Percentiles rank a stretch among this genome's conserved stretches.
These are phyloP conservation scores for Epicauta chinensis DNA, from an alignment of 1,140 invertebrate genomes.

Conservation along the genomic window DNA sequence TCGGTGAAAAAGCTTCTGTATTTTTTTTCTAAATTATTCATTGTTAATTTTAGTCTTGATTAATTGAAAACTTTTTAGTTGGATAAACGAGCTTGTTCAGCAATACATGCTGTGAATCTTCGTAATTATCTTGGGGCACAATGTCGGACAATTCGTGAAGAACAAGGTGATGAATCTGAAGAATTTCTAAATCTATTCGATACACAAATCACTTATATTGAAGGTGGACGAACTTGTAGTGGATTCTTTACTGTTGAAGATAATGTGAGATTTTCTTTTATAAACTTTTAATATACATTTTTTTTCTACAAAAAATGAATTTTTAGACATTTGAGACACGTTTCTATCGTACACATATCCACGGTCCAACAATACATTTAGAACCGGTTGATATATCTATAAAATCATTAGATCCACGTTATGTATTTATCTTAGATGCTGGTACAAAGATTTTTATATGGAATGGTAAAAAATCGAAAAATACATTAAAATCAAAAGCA, in stretches of 20 bases:
- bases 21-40: constrained; percentile 17
- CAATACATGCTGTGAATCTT: constrained; percentile 98
- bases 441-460: constrained; percentile 87
- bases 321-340: constrained; percentile 71
- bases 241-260: constrained; percentile 98
- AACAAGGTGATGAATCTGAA: constrained; percentile 93
- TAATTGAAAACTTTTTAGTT: constrained; percentile 52
- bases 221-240: constrained; percentile 92
- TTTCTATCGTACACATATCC: constrained; percentile 84
- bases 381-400: constrained; percentile 74
- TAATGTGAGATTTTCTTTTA: constrained; percentile 41
- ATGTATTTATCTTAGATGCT: constrained; percentile 88
- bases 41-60: background rate
- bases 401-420: constrained; percentile 78
- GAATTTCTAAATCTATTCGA: constrained; percentile 94
- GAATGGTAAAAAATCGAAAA: constrained; percentile 89
- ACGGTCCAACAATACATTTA: constrained; percentile 83
- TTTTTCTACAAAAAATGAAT: constrained; percentile 1
- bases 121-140: constrained; percentile 92
- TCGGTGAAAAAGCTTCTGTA: constrained; percentile 92
- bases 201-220: constrained; percentile 89
- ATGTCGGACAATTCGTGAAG: constrained; percentile 95
- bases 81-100: constrained; percentile 97
- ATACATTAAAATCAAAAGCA: constrained; percentile 91
- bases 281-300: background rate